phyloP scores from a whole-genome alignment of 2,797 vertebrate species.

The Glossophaga mutica region DNA sequence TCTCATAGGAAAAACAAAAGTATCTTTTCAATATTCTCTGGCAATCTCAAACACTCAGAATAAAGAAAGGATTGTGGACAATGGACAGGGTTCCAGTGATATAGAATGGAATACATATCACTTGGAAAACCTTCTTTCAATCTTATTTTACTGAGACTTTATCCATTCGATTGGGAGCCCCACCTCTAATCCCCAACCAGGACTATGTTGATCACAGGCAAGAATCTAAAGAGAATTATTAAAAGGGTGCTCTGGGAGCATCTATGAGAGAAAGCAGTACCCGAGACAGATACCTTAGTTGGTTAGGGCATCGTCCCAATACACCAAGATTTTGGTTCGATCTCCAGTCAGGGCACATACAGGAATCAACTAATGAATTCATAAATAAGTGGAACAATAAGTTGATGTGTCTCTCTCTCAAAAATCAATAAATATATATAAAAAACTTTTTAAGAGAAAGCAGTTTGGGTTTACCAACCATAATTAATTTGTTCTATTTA shows the following conservation, averaged over 20 bases:
- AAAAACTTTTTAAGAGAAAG: not conserved
- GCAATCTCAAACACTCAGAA: not conserved
- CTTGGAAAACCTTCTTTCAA: not conserved
- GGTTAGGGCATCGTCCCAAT: too few relatives aligned
- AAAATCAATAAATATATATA: too few relatives aligned
- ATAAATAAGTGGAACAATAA: too few relatives aligned
- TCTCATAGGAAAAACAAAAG: not conserved
- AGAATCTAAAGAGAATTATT: slow-evolving; percentile 5
- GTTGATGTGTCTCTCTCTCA: too few relatives aligned
- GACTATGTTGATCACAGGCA: not conserved
- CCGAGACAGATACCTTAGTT: too few relatives aligned
- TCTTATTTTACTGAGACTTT: not conserved
- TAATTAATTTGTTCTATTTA: not conserved
- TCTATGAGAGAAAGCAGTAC: not conserved
- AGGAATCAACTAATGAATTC: too few relatives aligned
- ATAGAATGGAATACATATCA: not conserved
- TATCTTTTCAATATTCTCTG: not conserved
- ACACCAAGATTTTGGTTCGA: too few relatives aligned
- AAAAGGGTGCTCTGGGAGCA: not conserved
- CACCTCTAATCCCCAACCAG: not conserved
- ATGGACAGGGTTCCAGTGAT: not conserved
- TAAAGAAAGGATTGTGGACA: not conserved
- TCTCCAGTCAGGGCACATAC: too few relatives aligned
- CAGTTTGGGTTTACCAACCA: not conserved
- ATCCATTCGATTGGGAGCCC: not conserved